Evolutionary conservation across 2,113 vertebrate genomes (phyloP).

Genomic region (Notiomystis cincta): DNA sequence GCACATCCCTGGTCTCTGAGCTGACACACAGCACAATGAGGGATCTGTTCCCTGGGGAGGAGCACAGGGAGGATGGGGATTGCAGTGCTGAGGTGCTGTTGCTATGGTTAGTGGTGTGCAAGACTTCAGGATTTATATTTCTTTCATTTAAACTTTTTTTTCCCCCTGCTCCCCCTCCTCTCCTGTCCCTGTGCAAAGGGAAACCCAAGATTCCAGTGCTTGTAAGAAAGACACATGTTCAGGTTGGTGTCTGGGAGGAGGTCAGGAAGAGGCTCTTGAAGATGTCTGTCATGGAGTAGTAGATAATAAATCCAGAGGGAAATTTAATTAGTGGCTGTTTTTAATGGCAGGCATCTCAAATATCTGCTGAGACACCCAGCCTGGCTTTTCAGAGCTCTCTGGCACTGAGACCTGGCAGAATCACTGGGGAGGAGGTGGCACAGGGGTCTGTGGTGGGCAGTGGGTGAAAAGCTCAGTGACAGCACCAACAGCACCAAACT

Average conservation of each 20-base stretch:
- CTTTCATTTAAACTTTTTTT: not conserved
- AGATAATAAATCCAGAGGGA: not conserved
- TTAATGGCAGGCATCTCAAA: not conserved
- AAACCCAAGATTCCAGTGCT: not conserved
- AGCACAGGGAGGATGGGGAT: not conserved
- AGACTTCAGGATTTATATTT: not conserved
- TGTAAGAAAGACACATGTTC: not conserved
- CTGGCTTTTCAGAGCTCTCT: not conserved
- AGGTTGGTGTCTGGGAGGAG: not conserved
- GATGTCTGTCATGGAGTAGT: not conserved
- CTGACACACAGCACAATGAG: not conserved
- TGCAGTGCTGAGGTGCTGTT: not conserved
- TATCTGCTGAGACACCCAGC: not conserved
- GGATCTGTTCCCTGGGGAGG: not conserved
- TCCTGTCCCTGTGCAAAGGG: not conserved
- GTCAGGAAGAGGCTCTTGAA: not conserved
- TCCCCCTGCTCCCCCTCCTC: not conserved
- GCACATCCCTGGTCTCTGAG: not conserved
- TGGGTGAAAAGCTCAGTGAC: not conserved
- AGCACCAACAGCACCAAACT: too few species aligned
- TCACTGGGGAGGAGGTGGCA: not conserved
- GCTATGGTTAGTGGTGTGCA: not conserved
- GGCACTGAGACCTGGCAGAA: not conserved
- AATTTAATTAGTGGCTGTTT: not conserved
- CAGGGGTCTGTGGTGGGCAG: not conserved